phyloP scores from a whole-genome alignment of 2,888 invertebrate genomes.

The Thumatha senex region DNA sequence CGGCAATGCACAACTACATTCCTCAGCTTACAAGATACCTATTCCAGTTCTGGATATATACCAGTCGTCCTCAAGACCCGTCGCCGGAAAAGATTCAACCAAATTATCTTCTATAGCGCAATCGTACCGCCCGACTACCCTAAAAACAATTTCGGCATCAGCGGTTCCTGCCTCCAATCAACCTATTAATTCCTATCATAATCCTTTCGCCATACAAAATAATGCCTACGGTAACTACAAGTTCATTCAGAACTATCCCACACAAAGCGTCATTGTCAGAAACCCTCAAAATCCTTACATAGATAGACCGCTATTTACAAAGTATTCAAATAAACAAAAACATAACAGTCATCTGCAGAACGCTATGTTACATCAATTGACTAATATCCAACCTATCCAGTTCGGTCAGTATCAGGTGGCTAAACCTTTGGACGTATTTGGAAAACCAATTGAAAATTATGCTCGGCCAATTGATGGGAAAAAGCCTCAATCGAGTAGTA shows the following conservation, averaged over 20 bases:
- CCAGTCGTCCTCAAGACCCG: constrained; percentile 70
- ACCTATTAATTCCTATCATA: constrained; percentile 74
- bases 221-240: constrained; percentile 66
- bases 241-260: constrained; percentile 68
- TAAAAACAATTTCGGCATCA: constrained; percentile 58
- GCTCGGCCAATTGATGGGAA: constrained; percentile 56
- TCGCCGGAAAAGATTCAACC: constrained; percentile 63
- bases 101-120: constrained; percentile 78
- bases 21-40: constrained; percentile 67
- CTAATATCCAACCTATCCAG: constrained; percentile 67
- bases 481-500: constrained; percentile 43
- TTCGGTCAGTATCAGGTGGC: constrained; percentile 64
- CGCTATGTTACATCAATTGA: constrained; percentile 65
- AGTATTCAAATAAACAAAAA: constrained; percentile 66
- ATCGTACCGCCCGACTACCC: constrained; percentile 73
- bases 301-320: constrained; percentile 62
- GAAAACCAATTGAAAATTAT: constrained; percentile 64
- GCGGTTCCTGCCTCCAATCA: constrained; percentile 58
- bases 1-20: constrained; percentile 63
- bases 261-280: constrained; percentile 64
- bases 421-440: constrained; percentile 63
- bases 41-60: constrained; percentile 61
- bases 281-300: constrained; percentile 70
- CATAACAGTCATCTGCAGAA: constrained; percentile 53
- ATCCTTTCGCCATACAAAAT: constrained; percentile 68